Base-by-base conservation (phyloP, 1,140 invertebrate species). In the Limonius californicus region DNA sequence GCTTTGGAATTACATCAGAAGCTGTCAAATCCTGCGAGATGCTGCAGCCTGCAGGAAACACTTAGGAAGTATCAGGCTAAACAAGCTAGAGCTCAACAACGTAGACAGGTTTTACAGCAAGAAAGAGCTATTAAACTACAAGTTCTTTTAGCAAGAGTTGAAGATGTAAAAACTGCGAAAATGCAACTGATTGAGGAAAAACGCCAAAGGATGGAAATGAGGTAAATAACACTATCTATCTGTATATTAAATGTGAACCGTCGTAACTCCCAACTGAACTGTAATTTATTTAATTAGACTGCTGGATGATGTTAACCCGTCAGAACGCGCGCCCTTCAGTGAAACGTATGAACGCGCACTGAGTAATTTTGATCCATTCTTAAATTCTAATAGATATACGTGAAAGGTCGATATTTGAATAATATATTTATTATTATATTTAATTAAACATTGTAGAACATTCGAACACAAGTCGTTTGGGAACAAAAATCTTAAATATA, bases 1-100 rank as follows among this genome's bases (percentile, higher is more conserved):
- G 93, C 92, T 0, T 82, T 94, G 54, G 91, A 96, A 67, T 80
- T 98, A 43, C 94, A 97, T 75, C 93, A 95, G 70, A 97, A 97
- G 76, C 76, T 97, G 0, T 96, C 93, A 0, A 94, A 93, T 47
- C 93, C 94, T 0, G 92, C 92, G 1, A 82, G 93, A 54, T 88
- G 91, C 68, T 85, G 90, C 61, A 92, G 87, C 19, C 71, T 90
- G 15, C 85, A 92, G 45, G 91, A 94, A 74, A 89, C 89, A 0
- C 72, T 90, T 55, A 77, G 83, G 81, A 75, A 89, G 27, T 91
- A 95, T 70, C 92, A 96, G 78, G 88, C 87, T 0, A 95, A 95
- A 70, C 93, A 97, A 74, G 90, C 90, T 0, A 87, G 91, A 66
- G 90, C 90, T 0, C 85, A 91, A 63, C 81, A 88, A 43, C 88